A percentile compares a stretch with the other conserved stretches of the same genome.
phyloP scores from a whole-genome alignment of 1,140 invertebrate species.

The Meteorus sp. region DNA sequence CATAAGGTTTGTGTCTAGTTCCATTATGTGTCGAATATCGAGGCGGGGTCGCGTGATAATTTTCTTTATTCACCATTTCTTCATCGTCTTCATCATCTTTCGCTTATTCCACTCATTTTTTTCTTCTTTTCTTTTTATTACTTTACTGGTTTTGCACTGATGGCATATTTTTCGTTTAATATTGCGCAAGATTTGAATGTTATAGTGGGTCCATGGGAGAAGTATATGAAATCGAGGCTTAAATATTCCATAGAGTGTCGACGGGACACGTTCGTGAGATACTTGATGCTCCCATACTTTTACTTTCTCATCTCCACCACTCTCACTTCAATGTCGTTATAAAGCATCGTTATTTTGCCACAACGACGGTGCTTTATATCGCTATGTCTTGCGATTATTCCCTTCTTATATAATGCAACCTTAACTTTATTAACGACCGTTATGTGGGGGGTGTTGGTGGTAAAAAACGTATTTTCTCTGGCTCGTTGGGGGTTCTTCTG shows the following conservation, averaged over 20 bases:
- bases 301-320: too few species aligned
- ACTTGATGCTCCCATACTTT: too few species aligned
- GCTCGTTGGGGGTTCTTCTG: too few species aligned
- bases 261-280: conserved; percentile 30
- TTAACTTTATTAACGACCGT: conserved; percentile 43
- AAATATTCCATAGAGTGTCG: conserved; percentile 58
- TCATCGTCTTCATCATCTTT: conserved; percentile 20
- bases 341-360: conserved; percentile 43
- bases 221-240: conserved; percentile 58
- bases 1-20: conserved; percentile 13
- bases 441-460: conserved; percentile 10
- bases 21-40: conserved; percentile 51
- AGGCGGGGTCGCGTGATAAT: conserved; percentile 47
- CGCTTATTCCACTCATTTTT: conserved; percentile 1
- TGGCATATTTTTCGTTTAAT: conserved; percentile 49
- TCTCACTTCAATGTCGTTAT: conserved; percentile 43
- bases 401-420: conserved; percentile 36
- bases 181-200: conserved; percentile 25
- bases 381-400: conserved; percentile 27
- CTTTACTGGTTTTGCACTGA: conserved; percentile 2
- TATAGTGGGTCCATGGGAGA: conserved; percentile 1
- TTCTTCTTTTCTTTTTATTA: conserved; percentile 12
- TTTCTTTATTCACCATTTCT: conserved; percentile 31
- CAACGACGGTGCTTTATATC: conserved; percentile 25
- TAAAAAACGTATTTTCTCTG: conserved; percentile 21